Conservation (phyloP, 2,888 invertebrate genomes). For the Agrochola lota region DNA sequence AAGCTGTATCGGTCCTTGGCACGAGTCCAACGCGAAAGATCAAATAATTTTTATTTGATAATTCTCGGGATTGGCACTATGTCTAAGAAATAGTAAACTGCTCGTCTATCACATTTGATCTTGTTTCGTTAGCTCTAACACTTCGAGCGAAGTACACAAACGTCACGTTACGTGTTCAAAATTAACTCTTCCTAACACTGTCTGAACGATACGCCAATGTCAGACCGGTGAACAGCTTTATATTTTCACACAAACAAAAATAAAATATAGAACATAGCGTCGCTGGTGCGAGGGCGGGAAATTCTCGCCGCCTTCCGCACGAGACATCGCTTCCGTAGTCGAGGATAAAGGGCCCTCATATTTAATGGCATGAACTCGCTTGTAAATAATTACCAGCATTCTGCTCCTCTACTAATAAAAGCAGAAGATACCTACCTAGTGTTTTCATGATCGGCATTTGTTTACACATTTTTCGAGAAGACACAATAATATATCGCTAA, state of each 20-base stretch:
- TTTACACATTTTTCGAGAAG: conserved; percentile 3
- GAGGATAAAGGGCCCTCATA: conserved; percentile 50
- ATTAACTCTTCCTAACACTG: conserved; percentile 44
- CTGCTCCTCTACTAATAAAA: neutral
- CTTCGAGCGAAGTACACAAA: conserved; percentile 17
- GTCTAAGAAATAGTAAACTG: conserved; percentile 43
- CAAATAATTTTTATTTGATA: conserved; percentile 40
- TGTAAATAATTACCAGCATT: conserved; percentile 25
- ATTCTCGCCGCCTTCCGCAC: conserved; percentile 69
- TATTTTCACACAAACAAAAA: conserved; percentile 28
- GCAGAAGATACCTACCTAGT: neutral
- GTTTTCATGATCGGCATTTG: neutral
- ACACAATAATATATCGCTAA: neutral
- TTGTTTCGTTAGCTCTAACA: conserved; percentile 39
- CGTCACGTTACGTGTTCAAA: conserved; percentile 40
- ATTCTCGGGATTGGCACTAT: conserved; percentile 43
- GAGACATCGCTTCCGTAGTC: conserved; percentile 61
- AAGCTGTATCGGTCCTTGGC: conserved; percentile 35
- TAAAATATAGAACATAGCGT: conserved; percentile 27
- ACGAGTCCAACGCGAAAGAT: conserved; percentile 35
- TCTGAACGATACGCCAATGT: conserved; percentile 58
- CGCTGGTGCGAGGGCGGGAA: conserved; percentile 56
- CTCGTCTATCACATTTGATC: conserved; percentile 40
- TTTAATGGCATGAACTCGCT: conserved; percentile 27
- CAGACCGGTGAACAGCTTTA: conserved; percentile 36